Evolutionary conservation across 2,797 vertebrate species (phyloP).

Genomic region (Necrosyrtes monachus): DNA sequence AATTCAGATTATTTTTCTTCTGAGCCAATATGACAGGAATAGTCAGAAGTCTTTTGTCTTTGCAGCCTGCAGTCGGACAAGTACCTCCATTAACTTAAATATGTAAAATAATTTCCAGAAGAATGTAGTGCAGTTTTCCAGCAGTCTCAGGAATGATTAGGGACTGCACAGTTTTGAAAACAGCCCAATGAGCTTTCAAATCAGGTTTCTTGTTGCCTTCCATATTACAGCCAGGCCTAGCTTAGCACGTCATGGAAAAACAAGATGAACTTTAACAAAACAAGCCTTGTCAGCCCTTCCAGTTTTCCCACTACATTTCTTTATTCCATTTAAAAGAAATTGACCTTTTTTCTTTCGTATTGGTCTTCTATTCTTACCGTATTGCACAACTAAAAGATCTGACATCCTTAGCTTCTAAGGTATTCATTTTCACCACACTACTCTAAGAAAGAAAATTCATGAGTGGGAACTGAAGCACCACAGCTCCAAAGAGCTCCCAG

Average conservation of each 20-base stretch:
- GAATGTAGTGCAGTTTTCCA: background rate
- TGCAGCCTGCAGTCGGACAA: background rate
- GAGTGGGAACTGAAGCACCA: conserved; percentile 27
- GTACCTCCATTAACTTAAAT: background rate
- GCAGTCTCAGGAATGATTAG: background rate
- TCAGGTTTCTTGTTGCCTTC: background rate
- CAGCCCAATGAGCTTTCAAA: background rate
- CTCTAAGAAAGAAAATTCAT: conserved; percentile 55
- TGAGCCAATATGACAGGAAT: background rate
- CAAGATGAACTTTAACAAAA: background rate
- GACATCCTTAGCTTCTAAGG: conserved; percentile 19
- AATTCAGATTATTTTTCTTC: background rate
- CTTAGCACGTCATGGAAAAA: conserved; percentile 17
- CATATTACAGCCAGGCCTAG: background rate
- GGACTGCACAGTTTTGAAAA: background rate
- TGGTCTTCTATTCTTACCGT: conserved; percentile 17
- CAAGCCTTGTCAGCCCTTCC: background rate
- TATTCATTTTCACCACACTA: conserved; percentile 38
- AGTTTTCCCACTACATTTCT: conserved; percentile 30
- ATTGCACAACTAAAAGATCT: conserved; percentile 20
- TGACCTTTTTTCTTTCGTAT: conserved; percentile 8
- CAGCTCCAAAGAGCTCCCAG: background rate
- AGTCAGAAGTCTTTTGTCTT: background rate
- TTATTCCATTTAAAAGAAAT: conserved; percentile 5
- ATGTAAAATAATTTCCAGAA: background rate